Evolutionary conservation across 2,797 vertebrate genomes (phyloP).

Genomic region (Ispidina picta): DNA sequence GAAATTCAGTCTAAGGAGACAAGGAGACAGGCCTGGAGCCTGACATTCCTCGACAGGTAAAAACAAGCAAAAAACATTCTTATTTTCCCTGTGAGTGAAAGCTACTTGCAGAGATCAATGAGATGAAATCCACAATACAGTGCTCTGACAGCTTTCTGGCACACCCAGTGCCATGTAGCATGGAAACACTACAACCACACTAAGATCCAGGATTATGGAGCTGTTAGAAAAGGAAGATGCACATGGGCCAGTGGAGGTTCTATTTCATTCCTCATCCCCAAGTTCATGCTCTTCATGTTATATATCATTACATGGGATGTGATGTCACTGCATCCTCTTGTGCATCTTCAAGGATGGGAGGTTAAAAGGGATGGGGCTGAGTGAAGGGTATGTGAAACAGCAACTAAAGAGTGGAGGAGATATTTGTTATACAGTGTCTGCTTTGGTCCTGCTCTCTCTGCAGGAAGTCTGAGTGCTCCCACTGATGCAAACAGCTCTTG

Average conservation of each 20-base stretch:
- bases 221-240: neutral
- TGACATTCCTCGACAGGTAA: neutral
- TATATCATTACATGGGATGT: neutral
- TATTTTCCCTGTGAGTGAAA: neutral
- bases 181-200: neutral
- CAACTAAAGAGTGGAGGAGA: neutral
- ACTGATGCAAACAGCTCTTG: neutral
- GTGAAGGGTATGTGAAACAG: neutral
- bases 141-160: neutral
- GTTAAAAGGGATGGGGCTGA: neutral
- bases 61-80: conserved; percentile 12
- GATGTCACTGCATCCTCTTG: rapidly evolving
- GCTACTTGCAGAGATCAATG: neutral
- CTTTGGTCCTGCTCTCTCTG: neutral
- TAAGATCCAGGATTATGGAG: neutral
- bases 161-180: neutral
- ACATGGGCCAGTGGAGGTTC: neutral
- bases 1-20: no score
- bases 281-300: neutral
- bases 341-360: neutral
- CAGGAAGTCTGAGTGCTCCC: neutral
- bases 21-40: neutral
- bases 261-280: neutral
- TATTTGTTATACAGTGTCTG: neutral
- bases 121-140: neutral